A percentile compares a stretch with the other conserved stretches of the same genome.
phyloP scores from a whole-genome alignment of 2,797 vertebrate genomes.

The Eutrigla gurnardus region DNA sequence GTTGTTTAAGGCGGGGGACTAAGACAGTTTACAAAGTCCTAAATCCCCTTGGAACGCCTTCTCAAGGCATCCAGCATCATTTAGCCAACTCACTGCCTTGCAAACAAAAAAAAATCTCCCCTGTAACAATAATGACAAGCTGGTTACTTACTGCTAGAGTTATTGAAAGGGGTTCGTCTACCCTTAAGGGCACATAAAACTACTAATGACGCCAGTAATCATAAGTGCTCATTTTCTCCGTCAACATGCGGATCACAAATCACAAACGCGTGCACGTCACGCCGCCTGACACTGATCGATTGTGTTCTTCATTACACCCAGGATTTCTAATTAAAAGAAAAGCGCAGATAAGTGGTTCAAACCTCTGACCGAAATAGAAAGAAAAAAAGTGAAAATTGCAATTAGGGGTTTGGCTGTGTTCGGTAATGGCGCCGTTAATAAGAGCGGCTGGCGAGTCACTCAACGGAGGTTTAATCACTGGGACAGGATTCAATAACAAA shows the following conservation, averaged over 20 bases:
- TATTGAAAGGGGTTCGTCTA: constrained; percentile 53
- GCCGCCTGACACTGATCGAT: constrained; percentile 81
- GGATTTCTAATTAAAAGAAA: constrained; percentile 87
- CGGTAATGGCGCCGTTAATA: constrained; percentile 85
- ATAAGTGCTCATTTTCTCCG: constrained; percentile 71
- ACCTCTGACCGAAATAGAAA: constrained; percentile 74
- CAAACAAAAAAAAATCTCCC: constrained; percentile 76
- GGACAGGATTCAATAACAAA: constrained; percentile 88
- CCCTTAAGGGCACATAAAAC: constrained; percentile 71
- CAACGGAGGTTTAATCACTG: constrained; percentile 84
- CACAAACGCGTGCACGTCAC: constrained; percentile 47
- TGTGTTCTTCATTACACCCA: constrained; percentile 82
- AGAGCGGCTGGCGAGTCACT: constrained; percentile 83
- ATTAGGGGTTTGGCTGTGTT: constrained; percentile 82
- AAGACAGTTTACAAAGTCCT: constrained; percentile 87
- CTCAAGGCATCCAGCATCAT: constrained; percentile 82
- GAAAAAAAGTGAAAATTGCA: constrained; percentile 82
- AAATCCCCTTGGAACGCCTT: constrained; percentile 89
- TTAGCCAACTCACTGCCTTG: constrained; percentile 87
- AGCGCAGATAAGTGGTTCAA: constrained; percentile 83
- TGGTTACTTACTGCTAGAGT: constrained; percentile 63
- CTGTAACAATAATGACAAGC: constrained; percentile 58
- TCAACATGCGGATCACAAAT: constrained; percentile 77
- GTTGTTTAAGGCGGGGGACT: constrained; percentile 89
- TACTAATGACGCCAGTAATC: constrained; percentile 76